These are phyloP conservation scores for Chamaetylas fuelleborni DNA, from an alignment of 2,113 vertebrate genomes.

Conservation along the genomic window DNA sequence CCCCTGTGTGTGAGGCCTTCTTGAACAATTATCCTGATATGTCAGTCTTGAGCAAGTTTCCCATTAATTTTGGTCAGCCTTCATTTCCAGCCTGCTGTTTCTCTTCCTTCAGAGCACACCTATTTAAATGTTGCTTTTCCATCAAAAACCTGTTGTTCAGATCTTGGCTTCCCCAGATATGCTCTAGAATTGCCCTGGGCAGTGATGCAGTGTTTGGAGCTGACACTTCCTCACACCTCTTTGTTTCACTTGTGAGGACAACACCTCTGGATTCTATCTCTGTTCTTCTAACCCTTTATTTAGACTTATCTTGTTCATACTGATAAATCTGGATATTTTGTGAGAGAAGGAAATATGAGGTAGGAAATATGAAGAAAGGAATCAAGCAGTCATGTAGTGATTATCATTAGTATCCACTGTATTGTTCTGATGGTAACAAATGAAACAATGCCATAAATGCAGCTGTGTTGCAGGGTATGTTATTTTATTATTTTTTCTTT, in stretches of 20 bases:
- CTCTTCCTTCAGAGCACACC: not conserved
- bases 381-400: not conserved
- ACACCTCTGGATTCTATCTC: not conserved
- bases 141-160: not conserved
- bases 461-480: not conserved
- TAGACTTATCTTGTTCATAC: not conserved
- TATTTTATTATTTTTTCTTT: not conserved
- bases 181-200: not conserved
- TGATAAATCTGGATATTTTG: not conserved
- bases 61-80: constrained; percentile 1
- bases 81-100: not conserved
- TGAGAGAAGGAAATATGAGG: not conserved
- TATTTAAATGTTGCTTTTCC: not conserved
- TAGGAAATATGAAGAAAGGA: not conserved
- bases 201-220: not conserved
- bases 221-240: not conserved
- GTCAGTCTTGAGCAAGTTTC: constrained; percentile 4
- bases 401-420: not conserved
- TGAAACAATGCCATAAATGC: not conserved
- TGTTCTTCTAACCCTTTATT: not conserved
- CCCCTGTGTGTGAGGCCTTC: not conserved
- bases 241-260: not conserved
- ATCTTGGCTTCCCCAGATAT: not conserved
- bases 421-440: not conserved
- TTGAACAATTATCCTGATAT: not conserved